Conservation (phyloP, 2,888 invertebrate genomes). For the Cyrtodaria siliqua region DNA sequence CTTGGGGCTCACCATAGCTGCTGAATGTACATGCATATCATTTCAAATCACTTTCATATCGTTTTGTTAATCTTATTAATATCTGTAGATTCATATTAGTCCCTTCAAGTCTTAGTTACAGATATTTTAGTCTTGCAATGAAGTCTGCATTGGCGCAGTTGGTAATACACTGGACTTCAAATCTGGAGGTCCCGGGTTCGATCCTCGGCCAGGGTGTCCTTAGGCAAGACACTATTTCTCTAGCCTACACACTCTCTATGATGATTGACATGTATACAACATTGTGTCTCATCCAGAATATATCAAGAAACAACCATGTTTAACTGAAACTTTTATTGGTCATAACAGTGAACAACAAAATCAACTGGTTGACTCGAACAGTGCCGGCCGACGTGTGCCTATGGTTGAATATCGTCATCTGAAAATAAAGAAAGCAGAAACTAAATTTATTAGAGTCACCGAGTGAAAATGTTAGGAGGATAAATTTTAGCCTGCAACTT, state of each 20-base stretch:
- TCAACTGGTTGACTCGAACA: slow-evolving; percentile 2
- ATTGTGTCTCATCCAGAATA: too few relatives aligned
- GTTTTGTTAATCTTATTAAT: slow-evolving; percentile 9
- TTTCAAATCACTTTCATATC: not conserved
- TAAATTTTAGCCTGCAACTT: too few relatives aligned
- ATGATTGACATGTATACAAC: too few relatives aligned
- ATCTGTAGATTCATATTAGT: slow-evolving; percentile 9
- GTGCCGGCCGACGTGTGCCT: slow-evolving; percentile 10
- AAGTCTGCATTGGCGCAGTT: too few relatives aligned
- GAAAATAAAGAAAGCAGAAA: too few relatives aligned
- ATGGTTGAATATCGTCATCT: not conserved
- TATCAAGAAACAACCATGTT: too few relatives aligned
- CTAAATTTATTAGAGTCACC: too few relatives aligned
- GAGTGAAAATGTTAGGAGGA: too few relatives aligned
- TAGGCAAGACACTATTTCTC: slow-evolving; percentile 11
- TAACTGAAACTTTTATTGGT: too few relatives aligned
- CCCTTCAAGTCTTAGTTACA: not conserved
- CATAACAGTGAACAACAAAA: slow-evolving; percentile 3
- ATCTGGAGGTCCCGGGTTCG: too few relatives aligned
- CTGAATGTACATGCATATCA: slow-evolving; percentile 10
- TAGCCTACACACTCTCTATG: slow-evolving; percentile 1
- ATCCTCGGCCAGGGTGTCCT: not conserved
- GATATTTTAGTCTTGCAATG: too few relatives aligned
- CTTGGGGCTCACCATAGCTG: slow-evolving; percentile 23
- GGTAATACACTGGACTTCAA: too few relatives aligned